Base-by-base conservation (phyloP, 1,140 invertebrate genomes). In the Phymastichus coffea region DNA sequence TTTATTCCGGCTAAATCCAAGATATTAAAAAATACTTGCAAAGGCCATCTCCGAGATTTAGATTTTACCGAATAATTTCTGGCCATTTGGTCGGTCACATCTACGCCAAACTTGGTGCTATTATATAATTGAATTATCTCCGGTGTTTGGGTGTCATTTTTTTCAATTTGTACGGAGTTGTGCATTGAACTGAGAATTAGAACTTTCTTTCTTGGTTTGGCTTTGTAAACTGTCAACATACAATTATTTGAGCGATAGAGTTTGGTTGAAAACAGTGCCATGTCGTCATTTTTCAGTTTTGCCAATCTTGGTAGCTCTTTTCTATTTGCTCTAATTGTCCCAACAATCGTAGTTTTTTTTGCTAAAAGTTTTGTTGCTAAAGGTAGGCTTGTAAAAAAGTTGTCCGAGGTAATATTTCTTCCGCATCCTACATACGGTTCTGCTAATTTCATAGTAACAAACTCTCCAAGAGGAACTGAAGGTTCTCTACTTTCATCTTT, bases 331-430 rank as follows among this genome's bases (percentile, higher is more conserved):
- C 63, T 44, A 20, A 70, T 67, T 15, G 68, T 69, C 20, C 63
- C 64, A 64, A 71, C 63, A 30, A 73, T 59, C 22, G 57, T 66
- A 35, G 66, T 70, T 37, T 59, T 65, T 67, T 57, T 49, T n/a
- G 38, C 23, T 26, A 65, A 22, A 41, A 72, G 59, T 61, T 70
- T 68, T 63, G 66, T 47, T 15, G 65, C 67, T 22, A 69, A 53
- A 10, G 61, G 51, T 19, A 66, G 33, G 40, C 61, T 64, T 19
- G 65, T 70, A 61, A 70, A 72, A 60, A 70, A 72, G 57, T 71
- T 70, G 35, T 72, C 67, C 9, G 63, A 65, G 4, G 63, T 67
- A 3, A 73, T 57, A 66, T 66, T 70, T 63, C 70, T 65, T 15
- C 66, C 70, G 38, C 40, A 10, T 1, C 43, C 20, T 37, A 55